Base-by-base conservation (phyloP, 2,888 invertebrate species). In the Trileptium ribeirensis region DNA sequence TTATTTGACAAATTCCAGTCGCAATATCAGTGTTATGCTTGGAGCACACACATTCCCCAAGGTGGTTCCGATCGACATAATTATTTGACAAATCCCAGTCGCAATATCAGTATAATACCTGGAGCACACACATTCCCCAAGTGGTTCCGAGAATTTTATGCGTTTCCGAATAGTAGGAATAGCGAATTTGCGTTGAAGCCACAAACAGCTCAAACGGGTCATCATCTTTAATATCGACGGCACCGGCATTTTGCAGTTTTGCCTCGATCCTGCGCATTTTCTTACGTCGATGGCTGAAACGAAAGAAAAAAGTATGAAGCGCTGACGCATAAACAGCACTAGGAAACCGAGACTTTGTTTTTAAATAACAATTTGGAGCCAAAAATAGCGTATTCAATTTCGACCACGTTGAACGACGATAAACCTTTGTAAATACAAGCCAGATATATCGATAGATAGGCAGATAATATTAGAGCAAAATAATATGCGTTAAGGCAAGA, bases 131-230 rank as follows among this genome's bases (percentile, higher is more conserved):
- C 90, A 95, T 94, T 79, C 95, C 96, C 90, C 94, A 99, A 0
- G 99, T 99, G 87, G 96, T 96, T 81, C 99, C 99, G 0, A 99
- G 92, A 89, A 99, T 96, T 85, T 96, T 95, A 89, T 98, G 97
- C 0, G 97, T 97, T 89, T 99, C 99, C 0, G 94, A 93, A 89
- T 99, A 99, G 89, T 97, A 99, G 87, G 97, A 94, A 84, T 97
- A 99, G 83, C 98, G 93, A 86, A 99, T 98, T 83, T 95, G 94
- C 0, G 98, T 98, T 0, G 97, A 95, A 0, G 96, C 94, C 83
- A 99, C 91, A 89, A 99, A 99, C 19, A 96, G 91, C 89, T 99
- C 97, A 91, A 99, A 98, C 0, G 97, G 93, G 88, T 98, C 96
- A 85, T 97, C 97, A 88, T 97, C 96, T 83, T 96, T 94, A 0